Percentiles rank a stretch among this genome's conserved stretches.
Conservation (phyloP, 2,888 invertebrate species). For the Geotrupes spiniger region DNA sequence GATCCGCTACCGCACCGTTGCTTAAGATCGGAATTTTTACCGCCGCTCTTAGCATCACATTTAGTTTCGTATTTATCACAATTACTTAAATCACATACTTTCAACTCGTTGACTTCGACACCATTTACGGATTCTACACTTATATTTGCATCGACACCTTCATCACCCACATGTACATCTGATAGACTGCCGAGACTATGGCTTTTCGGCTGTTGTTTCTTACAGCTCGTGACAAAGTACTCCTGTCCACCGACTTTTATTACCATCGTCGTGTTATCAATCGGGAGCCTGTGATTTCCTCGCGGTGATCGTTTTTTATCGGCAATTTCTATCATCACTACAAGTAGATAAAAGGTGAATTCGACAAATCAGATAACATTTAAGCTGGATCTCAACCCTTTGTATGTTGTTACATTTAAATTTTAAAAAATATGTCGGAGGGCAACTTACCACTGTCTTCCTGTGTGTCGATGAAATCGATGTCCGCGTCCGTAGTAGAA, state of each 20-base stretch:
- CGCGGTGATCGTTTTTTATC: background rate
- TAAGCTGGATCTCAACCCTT: too few relatives aligned
- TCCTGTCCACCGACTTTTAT: constrained; percentile 50
- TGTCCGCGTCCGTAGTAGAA: constrained; percentile 64
- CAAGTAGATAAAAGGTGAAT: background rate
- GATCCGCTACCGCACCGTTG: background rate
- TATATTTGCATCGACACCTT: constrained; percentile 23
- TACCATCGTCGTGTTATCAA: constrained; percentile 48
- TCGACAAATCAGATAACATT: background rate
- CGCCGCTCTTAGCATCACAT: too few relatives aligned
- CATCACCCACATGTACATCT: constrained; percentile 43
- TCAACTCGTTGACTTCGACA: background rate
- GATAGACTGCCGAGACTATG: constrained; percentile 48
- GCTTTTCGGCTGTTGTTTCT: constrained; percentile 44
- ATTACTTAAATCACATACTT: background rate
- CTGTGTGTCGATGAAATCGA: constrained; percentile 68
- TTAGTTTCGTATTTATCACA: too few relatives aligned
- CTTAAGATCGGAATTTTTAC: background rate
- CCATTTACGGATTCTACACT: constrained; percentile 2
- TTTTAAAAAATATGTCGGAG: background rate
- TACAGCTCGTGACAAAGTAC: constrained; percentile 48
- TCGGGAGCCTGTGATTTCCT: constrained; percentile 8
- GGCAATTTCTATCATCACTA: constrained; percentile 4
- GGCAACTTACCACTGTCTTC: constrained; percentile 41
- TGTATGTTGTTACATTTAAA: background rate